Base-by-base conservation (phyloP, 2,888 invertebrate genomes). In the Cosmia pyralina region DNA sequence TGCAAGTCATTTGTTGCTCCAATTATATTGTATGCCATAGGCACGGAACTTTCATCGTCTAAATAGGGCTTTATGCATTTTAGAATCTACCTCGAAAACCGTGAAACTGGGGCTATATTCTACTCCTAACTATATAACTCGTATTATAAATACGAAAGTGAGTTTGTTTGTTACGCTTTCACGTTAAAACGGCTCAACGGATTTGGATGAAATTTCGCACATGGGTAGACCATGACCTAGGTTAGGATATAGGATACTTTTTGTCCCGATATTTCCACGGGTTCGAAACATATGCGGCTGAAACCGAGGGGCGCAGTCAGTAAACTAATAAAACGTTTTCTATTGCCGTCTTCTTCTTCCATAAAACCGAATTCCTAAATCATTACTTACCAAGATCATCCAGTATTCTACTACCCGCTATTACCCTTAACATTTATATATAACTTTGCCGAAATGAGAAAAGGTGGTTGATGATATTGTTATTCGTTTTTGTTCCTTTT, bases 401-500 rank as follows among this genome's bases (percentile, higher is more conserved):
- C 55, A 73, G 75, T 77, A 72, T 63, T 76, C 28, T 52, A 46
- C 59, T 34, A 38, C 69, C 13, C 1, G 15, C 52, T 62, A 59
- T 72, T 71, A 58, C 34, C 50, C 22, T 28, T 53, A 76, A 65
- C 82, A 82, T 79, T 76, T 72, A 75, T 84, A 82, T 38, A 38
- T 38, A 38, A 38, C 38, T 75, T 80, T 75, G 19, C 38, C 41
- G 44, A 64, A 59, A 75, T 70, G 71, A 72, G 69, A 72, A 82
- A 82, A 77, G 63, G 77, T 68, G 72, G 72, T 22, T 22, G 13
- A 72, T 64, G 68, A 75, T 85, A 75, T 79, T 82, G 70, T 76
- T 84, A 76, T 83, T 85, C 72, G 75, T 72, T 82, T 78, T 78
- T 77, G 73, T 72, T 62, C 77, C 53, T 44, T 63, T 64, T 50